phyloP scores from a whole-genome alignment of 2,797 vertebrate genomes.

The Tragelaphus eurycerus region DNA sequence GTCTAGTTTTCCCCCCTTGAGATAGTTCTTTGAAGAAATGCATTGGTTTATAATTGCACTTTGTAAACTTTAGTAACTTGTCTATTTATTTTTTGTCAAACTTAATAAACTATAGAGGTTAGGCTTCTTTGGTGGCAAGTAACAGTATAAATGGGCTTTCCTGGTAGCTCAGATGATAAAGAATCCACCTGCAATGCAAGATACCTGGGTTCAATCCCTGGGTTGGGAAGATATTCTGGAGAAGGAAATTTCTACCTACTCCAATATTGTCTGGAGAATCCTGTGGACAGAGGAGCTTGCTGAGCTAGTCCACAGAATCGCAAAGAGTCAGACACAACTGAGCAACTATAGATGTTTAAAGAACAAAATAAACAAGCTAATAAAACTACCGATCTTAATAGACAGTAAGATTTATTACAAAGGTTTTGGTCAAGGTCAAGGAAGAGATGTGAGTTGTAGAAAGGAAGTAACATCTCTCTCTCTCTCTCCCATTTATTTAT shows the following conservation, averaged over 20 bases:
- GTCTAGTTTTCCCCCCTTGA: background rate
- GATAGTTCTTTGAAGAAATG: background rate
- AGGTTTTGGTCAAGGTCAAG: background rate
- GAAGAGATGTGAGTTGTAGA: background rate
- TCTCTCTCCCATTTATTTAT: background rate
- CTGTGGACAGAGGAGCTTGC: background rate
- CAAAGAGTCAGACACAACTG: background rate
- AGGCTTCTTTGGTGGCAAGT: background rate
- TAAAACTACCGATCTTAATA: background rate
- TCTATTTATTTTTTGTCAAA: background rate
- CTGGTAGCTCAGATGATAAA: background rate
- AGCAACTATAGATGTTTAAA: background rate
- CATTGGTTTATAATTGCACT: background rate
- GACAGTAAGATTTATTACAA: background rate
- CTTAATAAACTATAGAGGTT: background rate
- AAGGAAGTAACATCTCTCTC: background rate
- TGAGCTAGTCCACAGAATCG: background rate
- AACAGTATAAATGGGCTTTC: background rate
- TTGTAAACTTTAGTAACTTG: background rate
- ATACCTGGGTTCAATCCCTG: accelerated
- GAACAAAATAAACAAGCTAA: background rate
- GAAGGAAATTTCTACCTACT: background rate
- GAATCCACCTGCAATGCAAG: background rate
- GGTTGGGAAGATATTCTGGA: background rate
- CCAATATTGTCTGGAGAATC: background rate